Evolutionary conservation across 2,113 vertebrate species (phyloP).

Genomic region (Prietella phreatophila): DNA sequence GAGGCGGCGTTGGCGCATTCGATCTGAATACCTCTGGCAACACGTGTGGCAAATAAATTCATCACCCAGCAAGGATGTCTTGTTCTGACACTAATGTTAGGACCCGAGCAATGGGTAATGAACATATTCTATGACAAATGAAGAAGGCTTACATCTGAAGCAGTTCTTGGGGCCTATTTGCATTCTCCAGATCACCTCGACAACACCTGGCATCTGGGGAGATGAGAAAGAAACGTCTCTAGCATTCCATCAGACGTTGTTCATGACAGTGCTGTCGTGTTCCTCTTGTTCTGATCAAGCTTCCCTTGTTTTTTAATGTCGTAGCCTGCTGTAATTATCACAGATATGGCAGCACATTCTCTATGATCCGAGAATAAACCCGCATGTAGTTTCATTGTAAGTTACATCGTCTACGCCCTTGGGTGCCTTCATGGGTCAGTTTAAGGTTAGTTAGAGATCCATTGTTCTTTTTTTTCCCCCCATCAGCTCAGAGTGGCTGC

Average conservation of each 20-base stretch:
- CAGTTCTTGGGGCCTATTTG: constrained; percentile 69
- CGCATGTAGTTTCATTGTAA: neutral
- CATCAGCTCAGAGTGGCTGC: neutral
- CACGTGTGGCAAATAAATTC: constrained; percentile 66
- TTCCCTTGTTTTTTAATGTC: constrained; percentile 14
- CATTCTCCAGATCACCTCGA: constrained; percentile 70
- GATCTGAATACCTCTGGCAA: constrained; percentile 59
- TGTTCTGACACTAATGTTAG: constrained; percentile 76
- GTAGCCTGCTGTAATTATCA: constrained; percentile 14
- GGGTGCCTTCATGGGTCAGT: constrained; percentile 24
- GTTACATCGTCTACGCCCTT: constrained; percentile 28
- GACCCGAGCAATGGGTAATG: constrained; percentile 73
- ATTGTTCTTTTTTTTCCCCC: neutral
- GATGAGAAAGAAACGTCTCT: constrained; percentile 45
- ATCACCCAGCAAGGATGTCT: constrained; percentile 71
- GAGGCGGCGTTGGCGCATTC: constrained; percentile 45
- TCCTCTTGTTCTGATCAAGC: constrained; percentile 28
- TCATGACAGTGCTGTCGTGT: constrained; percentile 34
- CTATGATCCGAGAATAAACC: neutral
- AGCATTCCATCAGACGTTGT: constrained; percentile 48
- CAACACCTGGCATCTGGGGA: constrained; percentile 75
- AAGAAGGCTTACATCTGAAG: constrained; percentile 63
- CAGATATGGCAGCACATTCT: neutral
- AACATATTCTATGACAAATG: constrained; percentile 76
- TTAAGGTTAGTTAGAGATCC: constrained; percentile 16